Conservation (phyloP, 1,140 invertebrate species). For the Musca vetustissima region DNA sequence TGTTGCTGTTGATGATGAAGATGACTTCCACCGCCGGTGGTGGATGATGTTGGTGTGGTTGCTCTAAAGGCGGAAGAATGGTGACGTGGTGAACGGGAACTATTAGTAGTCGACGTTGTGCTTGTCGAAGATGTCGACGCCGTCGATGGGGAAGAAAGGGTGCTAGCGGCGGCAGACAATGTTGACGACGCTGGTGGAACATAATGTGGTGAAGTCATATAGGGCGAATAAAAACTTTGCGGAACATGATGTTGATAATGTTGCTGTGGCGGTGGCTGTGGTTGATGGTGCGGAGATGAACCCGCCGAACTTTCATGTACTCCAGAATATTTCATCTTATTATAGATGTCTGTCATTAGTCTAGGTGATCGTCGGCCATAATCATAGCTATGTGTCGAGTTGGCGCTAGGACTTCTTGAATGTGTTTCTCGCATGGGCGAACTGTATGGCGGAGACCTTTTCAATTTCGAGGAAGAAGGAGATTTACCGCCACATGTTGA, state of each 20-base stretch:
- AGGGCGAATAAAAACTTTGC: slow-evolving; percentile 42
- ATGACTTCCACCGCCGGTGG: neutral
- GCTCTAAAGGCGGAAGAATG: slow-evolving; percentile 29
- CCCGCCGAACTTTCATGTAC: neutral
- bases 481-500: slow-evolving; percentile 42
- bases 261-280: slow-evolving; percentile 6
- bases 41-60: slow-evolving; percentile 25
- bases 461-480: slow-evolving; percentile 43
- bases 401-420: slow-evolving; percentile 14
- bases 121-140: slow-evolving; percentile 25
- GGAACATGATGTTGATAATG: slow-evolving; percentile 22
- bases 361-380: slow-evolving; percentile 34
- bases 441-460: slow-evolving; percentile 48
- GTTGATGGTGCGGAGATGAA: neutral
- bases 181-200: slow-evolving; percentile 21
- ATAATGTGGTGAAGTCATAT: slow-evolving; percentile 34
- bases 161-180: slow-evolving; percentile 1
- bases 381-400: slow-evolving; percentile 29
- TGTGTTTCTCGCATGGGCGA: slow-evolving; percentile 38
- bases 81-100: slow-evolving; percentile 33
- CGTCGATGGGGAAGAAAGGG: slow-evolving; percentile 15
- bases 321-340: slow-evolving; percentile 18
- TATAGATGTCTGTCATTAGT: neutral
- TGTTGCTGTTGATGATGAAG: neutral
- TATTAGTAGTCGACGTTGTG: slow-evolving; percentile 33